Percentiles rank a stretch among this genome's conserved stretches.
phyloP scores from a whole-genome alignment of 2,113 vertebrate genomes.

The Gracilinanus agilis region DNA sequence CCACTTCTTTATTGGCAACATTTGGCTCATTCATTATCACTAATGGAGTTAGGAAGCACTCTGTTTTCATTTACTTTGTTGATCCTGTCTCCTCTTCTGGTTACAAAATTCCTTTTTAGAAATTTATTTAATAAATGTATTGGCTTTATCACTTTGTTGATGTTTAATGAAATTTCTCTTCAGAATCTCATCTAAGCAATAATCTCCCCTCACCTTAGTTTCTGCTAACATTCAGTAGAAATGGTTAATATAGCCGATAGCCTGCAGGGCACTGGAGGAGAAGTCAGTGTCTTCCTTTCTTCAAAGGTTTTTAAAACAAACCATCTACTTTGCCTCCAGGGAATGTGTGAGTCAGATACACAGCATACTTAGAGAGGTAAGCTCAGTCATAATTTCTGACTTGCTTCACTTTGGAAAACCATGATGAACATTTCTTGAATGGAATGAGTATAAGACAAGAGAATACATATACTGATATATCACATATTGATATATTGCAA shows the following conservation, averaged over 20 bases:
- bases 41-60: conserved; percentile 46
- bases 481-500: not conserved
- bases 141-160: not conserved
- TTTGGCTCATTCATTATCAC: conserved; percentile 39
- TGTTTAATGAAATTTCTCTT: conserved; percentile 19
- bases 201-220: not conserved
- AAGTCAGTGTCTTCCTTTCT: not conserved
- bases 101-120: not conserved
- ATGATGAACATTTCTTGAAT: not conserved
- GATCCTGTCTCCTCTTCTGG: not conserved
- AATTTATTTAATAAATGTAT: not conserved
- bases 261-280: not conserved
- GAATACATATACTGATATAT: not conserved
- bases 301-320: not conserved
- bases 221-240: not conserved
- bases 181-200: not conserved
- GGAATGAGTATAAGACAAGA: not conserved
- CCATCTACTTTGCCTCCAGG: not conserved
- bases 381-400: not conserved
- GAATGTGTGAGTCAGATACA: not conserved
- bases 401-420: not conserved
- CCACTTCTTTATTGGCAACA: conserved; percentile 20
- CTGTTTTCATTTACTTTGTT: conserved; percentile 1
- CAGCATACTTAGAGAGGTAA: not conserved
- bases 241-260: not conserved